Percentiles rank a stretch among this genome's conserved stretches.
Conservation (phyloP, 37 sponge, comb jelly and placozoan species). For the Halichondria panicea region DNA sequence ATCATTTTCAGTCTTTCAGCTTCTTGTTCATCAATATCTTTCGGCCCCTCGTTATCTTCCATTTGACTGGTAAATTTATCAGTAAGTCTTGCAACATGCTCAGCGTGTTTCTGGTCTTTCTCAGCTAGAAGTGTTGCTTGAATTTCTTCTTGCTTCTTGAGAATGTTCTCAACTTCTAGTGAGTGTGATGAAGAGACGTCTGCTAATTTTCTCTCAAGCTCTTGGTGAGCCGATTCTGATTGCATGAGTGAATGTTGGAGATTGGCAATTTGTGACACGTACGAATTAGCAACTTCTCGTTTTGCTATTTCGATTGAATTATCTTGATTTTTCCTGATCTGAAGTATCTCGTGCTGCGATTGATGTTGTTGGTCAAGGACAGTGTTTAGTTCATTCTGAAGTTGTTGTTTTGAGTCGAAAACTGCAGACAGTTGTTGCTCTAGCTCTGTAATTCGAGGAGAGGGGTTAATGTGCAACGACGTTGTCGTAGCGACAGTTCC, state of each 20-base stretch:
- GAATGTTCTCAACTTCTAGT: constrained; percentile 2
- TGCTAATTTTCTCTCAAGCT: constrained; percentile 16
- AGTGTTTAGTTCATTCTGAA: constrained; percentile 8
- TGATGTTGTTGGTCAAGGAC: not conserved
- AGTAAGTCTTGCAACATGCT: constrained; percentile 37
- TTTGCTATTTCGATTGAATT: constrained; percentile 13
- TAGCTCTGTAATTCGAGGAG: constrained; percentile 1
- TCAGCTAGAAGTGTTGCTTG: constrained; percentile 4
- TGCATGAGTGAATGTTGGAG: constrained; percentile 34
- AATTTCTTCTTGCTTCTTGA: constrained; percentile 4
- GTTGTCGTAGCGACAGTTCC: no score
- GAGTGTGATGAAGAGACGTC: constrained; percentile 14
- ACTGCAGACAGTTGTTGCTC: constrained; percentile 12
- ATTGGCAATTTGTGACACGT: constrained; percentile 8
- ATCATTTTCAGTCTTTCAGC: constrained; percentile 51
- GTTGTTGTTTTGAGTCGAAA: not conserved
- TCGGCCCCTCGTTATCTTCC: not conserved
- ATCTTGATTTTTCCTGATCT: constrained; percentile 10
- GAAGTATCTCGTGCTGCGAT: constrained; percentile 20
- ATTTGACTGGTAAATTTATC: constrained; percentile 22
- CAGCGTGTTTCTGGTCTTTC: constrained; percentile 37
- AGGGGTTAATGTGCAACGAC: no score
- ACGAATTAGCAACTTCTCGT: constrained; percentile 1
- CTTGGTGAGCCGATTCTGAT: constrained; percentile 3
- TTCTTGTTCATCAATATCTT: constrained; percentile 50